Base-by-base conservation (phyloP, 2,888 invertebrate genomes). In the Cancer borealis region DNA sequence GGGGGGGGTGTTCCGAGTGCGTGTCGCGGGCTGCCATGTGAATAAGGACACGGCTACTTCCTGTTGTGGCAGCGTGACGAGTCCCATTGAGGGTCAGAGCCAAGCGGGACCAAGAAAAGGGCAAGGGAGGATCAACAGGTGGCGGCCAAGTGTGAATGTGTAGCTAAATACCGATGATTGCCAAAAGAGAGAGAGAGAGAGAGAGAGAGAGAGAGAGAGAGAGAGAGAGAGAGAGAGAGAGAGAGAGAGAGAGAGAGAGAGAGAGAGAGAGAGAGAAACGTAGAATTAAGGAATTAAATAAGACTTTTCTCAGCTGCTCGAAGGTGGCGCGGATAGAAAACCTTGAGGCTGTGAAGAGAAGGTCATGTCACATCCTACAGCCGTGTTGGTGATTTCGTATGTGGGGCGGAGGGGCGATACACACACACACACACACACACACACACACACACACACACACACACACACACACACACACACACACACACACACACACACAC, bases 161-260 rank as follows among this genome's bases (percentile, higher is more conserved):
- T 66, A 21, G 54, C 54, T 66, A n/a, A 66, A 66, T 66, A 6
- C n/a, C 66, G n/a, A n/a, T 66, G 66, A 66, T 66, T 66, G 66
- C 17, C n/a, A 17, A 14, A 21, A 66, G n/a, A 66, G 66, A 66
- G 66, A 66, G 21, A 66, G 66, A 66, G 21, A 66, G n/a, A 66
- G 21, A 66, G 66, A n/a, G 3, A 66, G 66, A 66, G 60, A 66
- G 17, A 66, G 60, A 66, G 60, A 66, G 17, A n/a, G 66, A 66
- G 66, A 66, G n/a, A 66, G 66, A 66, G 66, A 66, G n/a, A 66
- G 66, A 66, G 66, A 66, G n/a, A 66, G 66, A 66, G 66, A 66
- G n/a, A 66, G 66, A 66, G 66, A 66, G n/a, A 66, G 66, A 66
- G 66, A 66, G n/a, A 66, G 66, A 66, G 66, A 66, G n/a, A 66